A percentile compares a stretch with the other conserved stretches of the same genome.
These are phyloP conservation scores for Chaetodon trifasciatus DNA, from an alignment of 2,797 vertebrate genomes.

Conservation along the genomic window DNA sequence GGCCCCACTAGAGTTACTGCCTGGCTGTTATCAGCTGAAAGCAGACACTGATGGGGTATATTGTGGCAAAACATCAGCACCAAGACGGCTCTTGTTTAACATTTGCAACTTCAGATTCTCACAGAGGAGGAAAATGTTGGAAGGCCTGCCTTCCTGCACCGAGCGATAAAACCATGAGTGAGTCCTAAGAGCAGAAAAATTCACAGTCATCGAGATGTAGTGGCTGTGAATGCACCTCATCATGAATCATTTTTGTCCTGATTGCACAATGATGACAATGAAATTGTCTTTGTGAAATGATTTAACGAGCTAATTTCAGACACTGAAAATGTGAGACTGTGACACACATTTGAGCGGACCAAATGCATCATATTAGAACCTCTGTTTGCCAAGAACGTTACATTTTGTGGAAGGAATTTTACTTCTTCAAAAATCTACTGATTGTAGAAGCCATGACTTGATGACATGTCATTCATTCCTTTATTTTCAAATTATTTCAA, in stretches of 20 bases:
- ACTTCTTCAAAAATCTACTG: not conserved
- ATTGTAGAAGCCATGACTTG: not conserved
- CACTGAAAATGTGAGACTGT: conserved; percentile 25
- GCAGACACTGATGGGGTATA: conserved; percentile 85
- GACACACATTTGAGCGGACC: conserved; percentile 19
- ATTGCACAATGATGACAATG: conserved; percentile 11
- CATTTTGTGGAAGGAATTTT: conserved; percentile 41
- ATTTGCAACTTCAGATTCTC: conserved; percentile 63
- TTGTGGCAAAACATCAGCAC: conserved; percentile 83
- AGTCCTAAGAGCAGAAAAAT: not conserved
- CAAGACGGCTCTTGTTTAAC: conserved; percentile 84
- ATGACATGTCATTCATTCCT: not conserved
- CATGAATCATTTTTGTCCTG: not conserved
- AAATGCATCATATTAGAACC: conserved; percentile 20
- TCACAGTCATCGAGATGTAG: conserved; percentile 1
- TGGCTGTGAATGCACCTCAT: conserved; percentile 23
- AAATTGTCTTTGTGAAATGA: conserved; percentile 30
- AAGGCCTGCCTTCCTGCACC: not conserved
- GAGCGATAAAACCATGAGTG: conserved; percentile 22
- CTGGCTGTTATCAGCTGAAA: conserved; percentile 89
- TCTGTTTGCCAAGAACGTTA: conserved; percentile 44
- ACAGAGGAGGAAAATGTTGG: conserved; percentile 18
- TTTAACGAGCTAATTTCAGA: conserved; percentile 24
- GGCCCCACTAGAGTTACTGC: conserved; percentile 91
- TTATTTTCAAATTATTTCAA: not conserved